Evolutionary conservation across 2,888 invertebrate species (phyloP).

Genomic region (Esperia sulphurella): DNA sequence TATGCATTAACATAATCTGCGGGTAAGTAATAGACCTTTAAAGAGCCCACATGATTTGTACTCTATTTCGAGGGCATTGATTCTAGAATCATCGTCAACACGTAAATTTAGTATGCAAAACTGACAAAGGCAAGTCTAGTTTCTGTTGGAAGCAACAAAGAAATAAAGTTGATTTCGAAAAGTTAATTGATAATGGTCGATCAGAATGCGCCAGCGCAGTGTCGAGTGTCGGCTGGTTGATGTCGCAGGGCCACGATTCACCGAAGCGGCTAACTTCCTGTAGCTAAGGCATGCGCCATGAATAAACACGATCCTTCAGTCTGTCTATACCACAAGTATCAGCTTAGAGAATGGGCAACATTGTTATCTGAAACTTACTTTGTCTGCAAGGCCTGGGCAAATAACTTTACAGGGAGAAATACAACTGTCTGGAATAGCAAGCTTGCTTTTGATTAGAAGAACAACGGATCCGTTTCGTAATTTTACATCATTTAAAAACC

Average conservation of each 20-base stretch:
- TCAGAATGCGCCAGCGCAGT: slow-evolving; percentile 45
- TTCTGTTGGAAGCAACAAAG: slow-evolving; percentile 14
- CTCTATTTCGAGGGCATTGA: slow-evolving; percentile 49
- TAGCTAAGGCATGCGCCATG: slow-evolving; percentile 54
- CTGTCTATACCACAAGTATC: slow-evolving; percentile 18
- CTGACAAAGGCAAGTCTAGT: not conserved
- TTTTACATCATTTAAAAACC: too few species aligned
- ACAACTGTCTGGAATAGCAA: too few species aligned
- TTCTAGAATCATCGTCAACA: slow-evolving; percentile 34
- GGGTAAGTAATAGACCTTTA: slow-evolving; percentile 64
- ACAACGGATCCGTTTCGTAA: too few species aligned
- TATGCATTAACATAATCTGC: slow-evolving; percentile 59
- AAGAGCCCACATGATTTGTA: slow-evolving; percentile 57
- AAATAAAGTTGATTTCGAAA: slow-evolving; percentile 18
- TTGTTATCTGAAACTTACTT: too few species aligned
- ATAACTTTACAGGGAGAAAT: too few species aligned
- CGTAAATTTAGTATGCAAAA: not conserved
- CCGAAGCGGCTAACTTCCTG: slow-evolving; percentile 65
- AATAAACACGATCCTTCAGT: slow-evolving; percentile 56
- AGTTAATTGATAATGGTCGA: slow-evolving; percentile 38
- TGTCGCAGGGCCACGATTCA: slow-evolving; percentile 45
- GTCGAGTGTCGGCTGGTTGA: slow-evolving; percentile 41
- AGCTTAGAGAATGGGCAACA: too few species aligned
- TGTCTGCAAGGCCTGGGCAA: too few species aligned
- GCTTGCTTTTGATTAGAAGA: too few species aligned